These are phyloP conservation scores for Pantala flavescens DNA, from an alignment of 1,140 invertebrate species.

Conservation along the genomic window DNA sequence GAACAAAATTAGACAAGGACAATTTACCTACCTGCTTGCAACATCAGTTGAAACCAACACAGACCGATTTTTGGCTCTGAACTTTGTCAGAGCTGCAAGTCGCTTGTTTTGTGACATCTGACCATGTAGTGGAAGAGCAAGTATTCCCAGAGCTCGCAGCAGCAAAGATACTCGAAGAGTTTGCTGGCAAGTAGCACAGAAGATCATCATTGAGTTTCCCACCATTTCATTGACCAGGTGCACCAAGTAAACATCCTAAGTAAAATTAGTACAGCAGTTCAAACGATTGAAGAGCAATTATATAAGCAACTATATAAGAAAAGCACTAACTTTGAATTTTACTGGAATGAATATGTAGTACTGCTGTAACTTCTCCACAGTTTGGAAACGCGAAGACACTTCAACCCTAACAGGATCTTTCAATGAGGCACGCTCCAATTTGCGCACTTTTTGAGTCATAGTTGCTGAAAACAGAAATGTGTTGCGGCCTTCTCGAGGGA, in stretches of 20 bases:
- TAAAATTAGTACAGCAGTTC: constrained; percentile 24
- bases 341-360: constrained; percentile 93
- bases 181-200: constrained; percentile 88
- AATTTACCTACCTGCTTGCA: constrained; percentile 65
- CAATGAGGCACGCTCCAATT: constrained; percentile 89
- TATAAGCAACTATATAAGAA: too few relatives aligned
- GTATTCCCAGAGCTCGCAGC: constrained; percentile 75
- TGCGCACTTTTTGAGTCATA: constrained; percentile 97
- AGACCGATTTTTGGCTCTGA: constrained; percentile 75
- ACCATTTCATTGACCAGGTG: constrained; percentile 92
- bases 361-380: constrained; percentile 91
- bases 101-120: constrained; percentile 95
- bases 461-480: constrained; percentile 94
- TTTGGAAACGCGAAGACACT: constrained; percentile 94
- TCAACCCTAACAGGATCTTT: constrained; percentile 89
- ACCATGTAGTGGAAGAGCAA: constrained; percentile 91
- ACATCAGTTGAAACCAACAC: constrained; percentile 96
- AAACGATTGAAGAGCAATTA: constrained; percentile 17
- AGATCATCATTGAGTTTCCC: constrained; percentile 95
- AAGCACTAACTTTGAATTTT: constrained; percentile 72
- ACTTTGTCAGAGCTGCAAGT: constrained; percentile 83
- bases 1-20: too few relatives aligned
- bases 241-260: constrained; percentile 88
- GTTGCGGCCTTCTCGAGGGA: constrained; percentile 67
- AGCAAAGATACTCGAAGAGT: constrained; percentile 81